Base-by-base conservation (phyloP, 92 coral and sea anemone genomes). In the Paramuricea clavata region DNA sequence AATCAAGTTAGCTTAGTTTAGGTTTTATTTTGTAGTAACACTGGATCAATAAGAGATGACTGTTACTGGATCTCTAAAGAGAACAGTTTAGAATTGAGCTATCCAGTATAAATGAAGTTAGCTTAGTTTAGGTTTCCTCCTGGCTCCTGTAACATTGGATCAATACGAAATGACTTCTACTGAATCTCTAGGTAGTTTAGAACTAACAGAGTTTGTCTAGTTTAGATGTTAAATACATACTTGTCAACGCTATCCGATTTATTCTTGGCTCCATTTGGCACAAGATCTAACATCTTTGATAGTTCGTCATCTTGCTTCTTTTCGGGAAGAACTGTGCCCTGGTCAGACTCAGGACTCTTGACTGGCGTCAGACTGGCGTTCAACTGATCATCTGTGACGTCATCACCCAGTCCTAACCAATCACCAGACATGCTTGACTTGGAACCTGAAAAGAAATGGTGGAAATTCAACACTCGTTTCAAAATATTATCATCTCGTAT, bases 381-480 rank as follows among this genome's bases (percentile, higher is more conserved):
- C 25, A 59, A 21, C 22, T 79, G 83, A 13, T 78, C 83, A n/a
- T 88, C 91, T n/a, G 92, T 88, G 69, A 91, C 97, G 12, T 84
- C 95, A 76, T 88, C 90, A 44, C 98, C 94, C 31, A 97, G 91
- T 32, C 98, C 99, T 35, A 97, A 89, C 99, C 99, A 97, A 87
- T 97, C 97, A 25, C 91, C 89, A 27, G 90, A 84, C 32, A 87
- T 86, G 74, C 94, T 79, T 5, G 92, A 42, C 81, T 78, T 92
- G 34, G 89, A 82, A 44, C 83, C 94, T 93, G 25, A 16, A 8
- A 62, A 62, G 89, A 25, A 21, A 28, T 42, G 0, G 76, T 1
- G 25, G 30, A 11, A n/a, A n/a, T n/a, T n/a, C n/a, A n/a, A n/a
- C n/a, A n/a, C n/a, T n/a, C n/a, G n/a, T n/a, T n/a, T n/a, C n/a